These are phyloP conservation scores for Pituophis catenifer DNA, from an alignment of 2,113 vertebrate species.

Conservation along the genomic window DNA sequence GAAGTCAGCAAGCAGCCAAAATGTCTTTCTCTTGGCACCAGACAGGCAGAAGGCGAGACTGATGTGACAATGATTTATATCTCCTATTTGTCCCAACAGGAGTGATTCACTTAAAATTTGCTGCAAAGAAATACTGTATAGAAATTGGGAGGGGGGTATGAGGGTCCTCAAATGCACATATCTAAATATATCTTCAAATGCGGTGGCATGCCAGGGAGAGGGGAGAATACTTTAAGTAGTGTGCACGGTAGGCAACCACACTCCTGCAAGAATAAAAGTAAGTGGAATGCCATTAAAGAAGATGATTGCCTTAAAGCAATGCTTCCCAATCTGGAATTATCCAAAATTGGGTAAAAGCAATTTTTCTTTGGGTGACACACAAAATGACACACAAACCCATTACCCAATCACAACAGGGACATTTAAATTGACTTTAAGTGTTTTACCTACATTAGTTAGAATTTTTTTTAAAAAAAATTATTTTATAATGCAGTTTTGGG, in stretches of 20 bases:
- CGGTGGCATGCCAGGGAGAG: neutral
- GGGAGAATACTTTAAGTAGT: neutral
- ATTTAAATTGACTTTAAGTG: neutral
- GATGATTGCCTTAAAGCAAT: neutral
- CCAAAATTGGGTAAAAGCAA: neutral
- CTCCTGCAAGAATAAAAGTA: neutral
- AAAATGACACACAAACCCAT: neutral
- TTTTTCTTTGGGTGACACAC: neutral
- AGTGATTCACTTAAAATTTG: neutral
- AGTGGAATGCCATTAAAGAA: neutral
- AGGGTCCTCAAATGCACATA: neutral
- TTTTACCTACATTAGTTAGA: neutral
- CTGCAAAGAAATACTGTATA: neutral
- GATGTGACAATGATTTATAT: neutral
- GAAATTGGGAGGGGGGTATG: neutral
- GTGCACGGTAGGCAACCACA: neutral
- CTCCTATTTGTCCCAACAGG: neutral
- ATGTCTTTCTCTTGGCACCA: neutral
- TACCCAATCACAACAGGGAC: neutral
- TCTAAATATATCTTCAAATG: neutral
- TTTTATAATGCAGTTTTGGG: neutral
- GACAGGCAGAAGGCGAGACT: neutral
- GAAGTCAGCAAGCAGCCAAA: neutral
- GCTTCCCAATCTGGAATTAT: neutral
- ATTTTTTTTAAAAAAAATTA: no score